Base-by-base conservation (phyloP, 2,888 invertebrate genomes). In the Dryocosmus kuriphilus region DNA sequence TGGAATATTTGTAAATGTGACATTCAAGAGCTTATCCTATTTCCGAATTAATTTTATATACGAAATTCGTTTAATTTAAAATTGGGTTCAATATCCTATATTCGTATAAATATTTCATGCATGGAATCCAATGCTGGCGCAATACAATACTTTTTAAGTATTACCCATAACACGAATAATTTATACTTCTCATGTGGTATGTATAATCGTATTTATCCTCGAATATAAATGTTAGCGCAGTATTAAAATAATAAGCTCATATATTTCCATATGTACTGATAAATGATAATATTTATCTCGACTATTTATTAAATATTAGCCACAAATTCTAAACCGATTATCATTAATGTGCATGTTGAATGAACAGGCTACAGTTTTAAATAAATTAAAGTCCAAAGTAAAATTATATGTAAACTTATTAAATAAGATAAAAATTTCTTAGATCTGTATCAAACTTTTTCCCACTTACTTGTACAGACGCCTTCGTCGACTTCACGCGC, bases 401-500 rank as follows among this genome's bases (percentile, higher is more conserved):
- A 41, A 41, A 0, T 41, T 14, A 41, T 16, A 41, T 41, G 16
- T 14, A 11, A 41, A 16, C 3, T 35, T 8, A 0, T 35, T 1
- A 35, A 35, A 7, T 1, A 35, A 7, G 7, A 32, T 2, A 35
- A 35, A 35, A 35, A 32, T 7, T 35, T 35, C 7, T 35, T n/a
- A n/a, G n/a, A n/a, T n/a, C n/a, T n/a, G n/a, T n/a, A n/a, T n/a
- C n/a, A n/a, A n/a, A n/a, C n/a, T n/a, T n/a, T n/a, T n/a, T n/a
- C n/a, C n/a, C 8, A 87, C 91, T 91, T 80, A 91, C 91, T 91
- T 77, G 91, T 88, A 80, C 91, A 91, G 78, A 88, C 85, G 57
- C 91, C 91, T 81, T 91, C 91, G 86, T 91, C 91, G 74, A 91
- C 86, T 80, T 91, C 91, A 35, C 89, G 87, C 5, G 89, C 83